A percentile compares a stretch with the other conserved stretches of the same genome.
phyloP scores from a whole-genome alignment of 2,888 invertebrate genomes.

The Griposia aprilina region DNA sequence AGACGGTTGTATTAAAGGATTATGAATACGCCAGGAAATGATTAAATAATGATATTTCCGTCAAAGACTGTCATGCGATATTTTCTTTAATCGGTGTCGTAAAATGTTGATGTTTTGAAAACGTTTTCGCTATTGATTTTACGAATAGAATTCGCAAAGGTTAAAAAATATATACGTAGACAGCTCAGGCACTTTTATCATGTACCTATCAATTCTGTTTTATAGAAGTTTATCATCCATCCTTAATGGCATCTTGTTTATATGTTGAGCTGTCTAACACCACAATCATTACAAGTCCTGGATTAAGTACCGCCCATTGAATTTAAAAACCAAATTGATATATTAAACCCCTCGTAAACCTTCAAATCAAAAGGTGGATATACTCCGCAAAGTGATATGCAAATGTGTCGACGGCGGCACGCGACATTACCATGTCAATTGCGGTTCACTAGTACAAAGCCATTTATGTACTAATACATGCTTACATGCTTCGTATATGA shows the following conservation, averaged over 20 bases:
- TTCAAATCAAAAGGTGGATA: slow-evolving; percentile 45
- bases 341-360: slow-evolving; percentile 23
- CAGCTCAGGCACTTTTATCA: not conserved
- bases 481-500: slow-evolving; percentile 7
- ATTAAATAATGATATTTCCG: slow-evolving; percentile 30
- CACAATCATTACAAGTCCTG: not conserved
- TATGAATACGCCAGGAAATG: slow-evolving; percentile 40
- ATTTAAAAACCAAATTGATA: slow-evolving; percentile 21
- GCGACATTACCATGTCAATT: slow-evolving; percentile 62
- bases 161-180: not conserved
- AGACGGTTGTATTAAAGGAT: slow-evolving; percentile 30
- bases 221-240: not conserved
- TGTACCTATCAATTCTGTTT: not conserved
- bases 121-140: slow-evolving; percentile 10
- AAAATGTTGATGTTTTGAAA: slow-evolving; percentile 7
- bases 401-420: slow-evolving; percentile 55
- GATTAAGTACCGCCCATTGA: not conserved
- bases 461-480: slow-evolving; percentile 43
- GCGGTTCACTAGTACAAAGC: slow-evolving; percentile 35
- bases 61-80: slow-evolving; percentile 42
- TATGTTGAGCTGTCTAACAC: not conserved
- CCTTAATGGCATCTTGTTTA: not conserved
- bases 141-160: not conserved
- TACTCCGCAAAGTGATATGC: slow-evolving; percentile 57
- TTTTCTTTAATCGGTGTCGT: slow-evolving; percentile 29